Base-by-base conservation (phyloP, 2,797 vertebrate species). In the Arremon brunneinucha region DNA sequence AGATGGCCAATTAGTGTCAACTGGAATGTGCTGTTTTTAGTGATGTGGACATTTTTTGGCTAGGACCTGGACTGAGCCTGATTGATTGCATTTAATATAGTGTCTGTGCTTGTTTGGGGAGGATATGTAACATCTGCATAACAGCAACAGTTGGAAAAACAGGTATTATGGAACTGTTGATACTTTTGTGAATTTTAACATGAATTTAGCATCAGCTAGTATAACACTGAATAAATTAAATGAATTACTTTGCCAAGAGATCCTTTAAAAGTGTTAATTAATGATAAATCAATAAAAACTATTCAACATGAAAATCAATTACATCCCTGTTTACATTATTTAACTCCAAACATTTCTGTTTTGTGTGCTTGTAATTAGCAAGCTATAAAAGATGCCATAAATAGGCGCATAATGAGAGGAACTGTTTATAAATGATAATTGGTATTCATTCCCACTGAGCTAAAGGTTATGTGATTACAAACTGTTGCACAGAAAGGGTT, bases 231-330 rank as follows among this genome's bases (percentile, higher is more conserved):
- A 94, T 95, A 97, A 96, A 97, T 92, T 94, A 95, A 97, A 95
- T 91, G 70, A 72, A 95, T 97, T 93, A 95, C 94, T 91, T 97
- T 89, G 83, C 82, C 87, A 94, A 89, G 94, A 90, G 96, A 96
- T 93, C 80, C 71, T 93, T 96, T 97, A 79, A 90, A 93, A 97
- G 89, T 92, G 95, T 95, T 97, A 97, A 97, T 95, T 94, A 97
- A 96, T 76, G 95, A 97, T 97, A 97, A 97, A 97, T 97, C 97
- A 97, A 97, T 97, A 96, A 96, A 97, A 97, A 92, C 92, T 87
- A 95, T 97, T 97, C 94, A 95, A 95, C 80, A 86, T 92, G 83
- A 96, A 97, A 97, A 97, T 97, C 92, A 97, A 91, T 96, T 97
- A 95, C 86, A 96, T 96, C 70, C 63, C 91, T 94, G 87, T 96